Conservation (phyloP, 2,888 invertebrate genomes). For the Tetrapedia diversipes region DNA sequence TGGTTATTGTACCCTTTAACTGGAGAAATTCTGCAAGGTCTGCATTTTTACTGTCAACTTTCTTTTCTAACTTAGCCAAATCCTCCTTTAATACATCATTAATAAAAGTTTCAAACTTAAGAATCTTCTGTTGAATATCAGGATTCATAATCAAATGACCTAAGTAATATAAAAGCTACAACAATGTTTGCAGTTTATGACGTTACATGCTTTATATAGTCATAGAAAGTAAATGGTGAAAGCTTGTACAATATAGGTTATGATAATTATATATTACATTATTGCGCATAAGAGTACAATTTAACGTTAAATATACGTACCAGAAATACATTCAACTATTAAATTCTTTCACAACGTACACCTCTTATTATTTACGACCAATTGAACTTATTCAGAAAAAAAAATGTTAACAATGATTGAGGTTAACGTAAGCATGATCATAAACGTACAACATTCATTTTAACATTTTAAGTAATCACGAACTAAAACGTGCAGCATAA, state of each 20-base stretch:
- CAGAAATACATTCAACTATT: neutral
- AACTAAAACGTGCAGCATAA: neutral
- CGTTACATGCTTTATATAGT: neutral
- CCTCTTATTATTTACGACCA: neutral
- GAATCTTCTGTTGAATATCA: slow-evolving; percentile 71
- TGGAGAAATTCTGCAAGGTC: slow-evolving; percentile 90
- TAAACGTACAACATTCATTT: neutral
- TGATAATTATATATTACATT: neutral
- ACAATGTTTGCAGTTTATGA: neutral
- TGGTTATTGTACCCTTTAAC: slow-evolving; percentile 88
- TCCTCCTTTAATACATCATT: slow-evolving; percentile 91
- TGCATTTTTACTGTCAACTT: slow-evolving; percentile 86
- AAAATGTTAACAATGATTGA: neutral
- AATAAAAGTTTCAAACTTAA: slow-evolving; percentile 88
- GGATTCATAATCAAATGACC: slow-evolving; percentile 67
- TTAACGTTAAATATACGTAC: slow-evolving; percentile 24
- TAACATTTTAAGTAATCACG: neutral
- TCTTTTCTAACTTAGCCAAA: slow-evolving; percentile 85
- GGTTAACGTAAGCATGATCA: slow-evolving; percentile 32
- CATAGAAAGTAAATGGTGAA: neutral
- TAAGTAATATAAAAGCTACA: slow-evolving; percentile 31
- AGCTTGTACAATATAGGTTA: slow-evolving; percentile 34
- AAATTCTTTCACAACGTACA: neutral
- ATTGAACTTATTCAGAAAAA: neutral
- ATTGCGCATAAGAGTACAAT: slow-evolving; percentile 3